phyloP scores from a whole-genome alignment of 2,888 invertebrate species.

The Parnassius glacialis region DNA sequence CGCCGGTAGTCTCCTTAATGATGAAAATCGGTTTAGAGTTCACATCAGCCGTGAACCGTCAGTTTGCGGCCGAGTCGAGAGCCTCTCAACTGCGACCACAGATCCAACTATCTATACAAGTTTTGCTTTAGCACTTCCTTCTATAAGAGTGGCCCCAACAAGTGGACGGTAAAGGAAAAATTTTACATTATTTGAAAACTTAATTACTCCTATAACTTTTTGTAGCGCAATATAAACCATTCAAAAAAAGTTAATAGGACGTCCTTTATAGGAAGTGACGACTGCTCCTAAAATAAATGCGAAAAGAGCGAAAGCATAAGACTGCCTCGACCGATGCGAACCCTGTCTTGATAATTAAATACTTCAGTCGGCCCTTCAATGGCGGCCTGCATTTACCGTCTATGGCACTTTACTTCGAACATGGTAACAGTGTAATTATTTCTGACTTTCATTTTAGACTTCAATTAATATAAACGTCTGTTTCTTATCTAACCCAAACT shows the following conservation, averaged over 20 bases:
- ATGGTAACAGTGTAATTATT: conserved; percentile 44
- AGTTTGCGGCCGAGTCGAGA: conserved; percentile 38
- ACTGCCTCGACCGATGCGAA: conserved; percentile 43
- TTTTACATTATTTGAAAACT: conserved; percentile 3
- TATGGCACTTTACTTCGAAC: conserved; percentile 39
- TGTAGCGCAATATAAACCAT: not conserved
- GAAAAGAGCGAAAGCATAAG: conserved; percentile 30
- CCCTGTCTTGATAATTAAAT: conserved; percentile 60
- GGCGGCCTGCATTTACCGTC: conserved; percentile 41
- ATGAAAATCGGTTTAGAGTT: conserved; percentile 52
- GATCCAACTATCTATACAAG: conserved; percentile 16
- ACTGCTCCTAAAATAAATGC: conserved; percentile 32
- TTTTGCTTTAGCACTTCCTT: not conserved
- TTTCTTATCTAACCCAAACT: conserved; percentile 17
- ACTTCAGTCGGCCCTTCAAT: conserved; percentile 53
- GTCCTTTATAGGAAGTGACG: conserved; percentile 26
- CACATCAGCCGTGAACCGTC: conserved; percentile 40
- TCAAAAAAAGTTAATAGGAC: conserved; percentile 7
- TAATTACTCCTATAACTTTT: not conserved
- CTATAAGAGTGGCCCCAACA: not conserved
- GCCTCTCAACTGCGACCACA: conserved; percentile 29
- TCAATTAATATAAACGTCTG: conserved; percentile 20
- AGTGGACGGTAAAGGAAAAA: not conserved
- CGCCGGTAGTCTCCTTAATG: conserved; percentile 39
- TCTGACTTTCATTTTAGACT: conserved; percentile 24